phyloP scores from a whole-genome alignment of 2,888 invertebrate species.

The Lottia gigantea region DNA sequence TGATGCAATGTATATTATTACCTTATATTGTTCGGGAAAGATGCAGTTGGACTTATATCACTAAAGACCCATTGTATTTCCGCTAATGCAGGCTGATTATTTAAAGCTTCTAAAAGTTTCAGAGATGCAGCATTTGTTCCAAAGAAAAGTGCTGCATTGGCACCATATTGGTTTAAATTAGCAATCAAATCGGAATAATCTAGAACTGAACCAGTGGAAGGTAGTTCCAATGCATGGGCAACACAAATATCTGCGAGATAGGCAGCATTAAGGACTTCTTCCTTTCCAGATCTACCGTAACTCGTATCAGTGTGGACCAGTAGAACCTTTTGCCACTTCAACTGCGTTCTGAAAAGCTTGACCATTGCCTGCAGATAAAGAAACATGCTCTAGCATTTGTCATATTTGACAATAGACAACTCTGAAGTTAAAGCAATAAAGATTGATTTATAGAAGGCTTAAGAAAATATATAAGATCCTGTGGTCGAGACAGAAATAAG shows the following conservation, averaged over 20 bases:
- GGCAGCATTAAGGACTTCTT: conserved; percentile 42
- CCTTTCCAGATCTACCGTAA: conserved; percentile 40
- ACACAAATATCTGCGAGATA: conserved; percentile 46
- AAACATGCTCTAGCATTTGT: too few species aligned
- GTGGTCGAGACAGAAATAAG: too few species aligned
- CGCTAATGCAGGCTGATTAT: conserved; percentile 26
- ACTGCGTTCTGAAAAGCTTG: conserved; percentile 51
- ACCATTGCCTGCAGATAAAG: conserved; percentile 51
- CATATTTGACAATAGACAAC: too few species aligned
- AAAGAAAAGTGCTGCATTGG: conserved; percentile 42
- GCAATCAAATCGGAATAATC: conserved; percentile 24
- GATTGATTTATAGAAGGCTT: too few species aligned
- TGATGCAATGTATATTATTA: background rate
- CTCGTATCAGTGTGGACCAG: conserved; percentile 59
- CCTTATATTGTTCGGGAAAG: conserved; percentile 19
- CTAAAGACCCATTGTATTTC: conserved; percentile 56
- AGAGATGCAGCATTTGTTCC: conserved; percentile 28
- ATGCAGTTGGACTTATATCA: conserved; percentile 36
- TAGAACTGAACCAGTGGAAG: conserved; percentile 23
- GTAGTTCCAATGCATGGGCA: conserved; percentile 35
- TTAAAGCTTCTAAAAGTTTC: conserved; percentile 30
- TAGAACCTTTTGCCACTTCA: conserved; percentile 67
- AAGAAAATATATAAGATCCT: too few species aligned
- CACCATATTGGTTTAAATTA: conserved; percentile 32
- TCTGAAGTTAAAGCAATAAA: too few species aligned